Evolutionary conservation across 2,888 invertebrate species (phyloP).

Genomic region (Drosophila subquinaria): DNA sequence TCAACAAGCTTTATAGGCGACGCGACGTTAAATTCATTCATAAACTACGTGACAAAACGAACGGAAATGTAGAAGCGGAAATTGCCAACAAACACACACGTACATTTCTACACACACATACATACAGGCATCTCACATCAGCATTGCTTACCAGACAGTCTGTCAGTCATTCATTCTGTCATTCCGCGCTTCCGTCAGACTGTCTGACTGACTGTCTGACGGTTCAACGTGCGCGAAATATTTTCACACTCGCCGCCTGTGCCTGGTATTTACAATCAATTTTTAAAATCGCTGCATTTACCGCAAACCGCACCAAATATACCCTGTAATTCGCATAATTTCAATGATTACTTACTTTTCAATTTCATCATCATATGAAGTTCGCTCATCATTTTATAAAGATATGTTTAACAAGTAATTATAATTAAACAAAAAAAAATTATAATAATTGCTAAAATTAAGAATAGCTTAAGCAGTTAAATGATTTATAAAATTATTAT

Average conservation of each 20-base stretch:
- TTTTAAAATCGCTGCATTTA: slow-evolving; percentile 52
- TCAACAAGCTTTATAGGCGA: slow-evolving; percentile 73
- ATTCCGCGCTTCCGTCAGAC: slow-evolving; percentile 24
- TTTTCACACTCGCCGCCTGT: slow-evolving; percentile 61
- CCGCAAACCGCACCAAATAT: slow-evolving; percentile 34
- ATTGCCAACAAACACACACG: slow-evolving; percentile 72
- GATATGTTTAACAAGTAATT: too few species aligned
- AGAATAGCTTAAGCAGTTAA: too few species aligned
- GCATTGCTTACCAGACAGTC: slow-evolving; percentile 46
- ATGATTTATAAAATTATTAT: too few species aligned
- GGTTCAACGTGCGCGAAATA: slow-evolving; percentile 70
- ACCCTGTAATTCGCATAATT: slow-evolving; percentile 18
- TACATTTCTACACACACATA: slow-evolving; percentile 22
- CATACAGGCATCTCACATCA: slow-evolving; percentile 37
- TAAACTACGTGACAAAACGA: slow-evolving; percentile 81
- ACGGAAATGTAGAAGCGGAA: slow-evolving; percentile 79
- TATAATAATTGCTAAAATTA: too few species aligned
- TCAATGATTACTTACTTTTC: neutral
- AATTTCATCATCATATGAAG: neutral
- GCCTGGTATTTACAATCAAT: slow-evolving; percentile 68
- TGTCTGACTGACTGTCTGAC: slow-evolving; percentile 14
- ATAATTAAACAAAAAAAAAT: too few species aligned
- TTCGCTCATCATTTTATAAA: too few species aligned
- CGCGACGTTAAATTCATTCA: slow-evolving; percentile 76
- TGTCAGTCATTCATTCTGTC: slow-evolving; percentile 35